Base-by-base conservation (phyloP, 23 tunicate genomes). In the Clavelina lepadiformis region DNA sequence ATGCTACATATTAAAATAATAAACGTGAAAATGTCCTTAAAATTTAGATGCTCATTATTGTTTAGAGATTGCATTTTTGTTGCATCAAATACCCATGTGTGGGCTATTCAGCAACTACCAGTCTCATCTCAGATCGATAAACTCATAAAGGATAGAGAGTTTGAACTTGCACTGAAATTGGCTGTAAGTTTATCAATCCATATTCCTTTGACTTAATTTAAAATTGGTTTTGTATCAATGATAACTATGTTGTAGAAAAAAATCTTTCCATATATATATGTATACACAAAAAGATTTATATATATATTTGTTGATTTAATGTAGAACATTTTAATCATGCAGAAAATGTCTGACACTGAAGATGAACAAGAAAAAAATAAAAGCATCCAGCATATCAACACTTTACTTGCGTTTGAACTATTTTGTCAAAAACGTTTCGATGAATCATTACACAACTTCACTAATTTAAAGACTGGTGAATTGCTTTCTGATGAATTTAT, bases 91-190 rank as follows among this genome's bases (percentile, higher is more conserved):
- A 69, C 69, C 18, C 75, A 78, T 84, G 51, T 89, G 32, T 89
- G 89, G 89, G 45, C 56, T 41, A 18, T 89, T 23, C 49, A 38
- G 6, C 89, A 89, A 70, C 46, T 61, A 1, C 80, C 97, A 21
- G 35, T 70, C 22, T 47, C 75, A 19, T 32, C 33, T 18, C 97
- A 89, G 60, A 70, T 89, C 23, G 65, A 71, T 1, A 65, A 75
- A 37, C 65, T 89, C 15, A 5, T 81, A n/a, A 32, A 51, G 5
- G 75, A 69, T 38, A 61, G 78, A 47, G 84, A 89, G 46, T 89
- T 71, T 74, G 97, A 89, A 58, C 89, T 89, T n/a, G 97, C 97
- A 8, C 47, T 89, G 19, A 71, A 76, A 49, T 53, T 89, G 11
- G 89, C 97, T 25, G 97, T 89, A 53, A 75, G 83, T 75, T 15